phyloP scores from a whole-genome alignment of 2,797 vertebrate species.

The Sebastes alutus region DNA sequence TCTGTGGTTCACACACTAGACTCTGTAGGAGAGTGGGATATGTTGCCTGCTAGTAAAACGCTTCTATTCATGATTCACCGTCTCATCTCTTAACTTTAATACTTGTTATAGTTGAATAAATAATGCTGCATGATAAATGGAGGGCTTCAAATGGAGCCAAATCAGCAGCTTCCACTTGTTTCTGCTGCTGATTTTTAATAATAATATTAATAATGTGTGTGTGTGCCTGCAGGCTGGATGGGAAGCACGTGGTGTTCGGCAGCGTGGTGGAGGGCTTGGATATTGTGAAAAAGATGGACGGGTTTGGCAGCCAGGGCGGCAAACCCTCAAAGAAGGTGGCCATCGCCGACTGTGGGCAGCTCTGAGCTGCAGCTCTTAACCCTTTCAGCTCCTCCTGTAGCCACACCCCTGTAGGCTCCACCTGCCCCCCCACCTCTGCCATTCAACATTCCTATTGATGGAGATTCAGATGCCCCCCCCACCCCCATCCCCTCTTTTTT shows the following conservation, averaged over 20 bases:
- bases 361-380: constrained; percentile 58
- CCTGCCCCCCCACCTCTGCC: not conserved
- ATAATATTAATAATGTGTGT: too few relatives aligned
- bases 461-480: constrained; percentile 2
- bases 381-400: constrained; percentile 25
- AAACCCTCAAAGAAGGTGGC: constrained; percentile 81
- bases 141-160: not conserved
- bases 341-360: constrained; percentile 86
- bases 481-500: too few relatives aligned
- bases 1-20: too few relatives aligned
- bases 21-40: too few relatives aligned
- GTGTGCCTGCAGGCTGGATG: constrained; percentile 87
- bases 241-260: constrained; percentile 93
- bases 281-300: constrained; percentile 82
- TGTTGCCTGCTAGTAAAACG: too few relatives aligned
- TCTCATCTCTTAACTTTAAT: too few relatives aligned
- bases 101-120: too few relatives aligned
- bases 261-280: constrained; percentile 84
- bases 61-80: too few relatives aligned
- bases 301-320: constrained; percentile 77
- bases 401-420: constrained; percentile 23
- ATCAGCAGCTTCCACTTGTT: not conserved
- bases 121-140: too few relatives aligned
- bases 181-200: not conserved
- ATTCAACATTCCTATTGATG: constrained; percentile 70